Base-by-base conservation (phyloP, 1,140 invertebrate species). In the Melipona quadrifasciata region DNA sequence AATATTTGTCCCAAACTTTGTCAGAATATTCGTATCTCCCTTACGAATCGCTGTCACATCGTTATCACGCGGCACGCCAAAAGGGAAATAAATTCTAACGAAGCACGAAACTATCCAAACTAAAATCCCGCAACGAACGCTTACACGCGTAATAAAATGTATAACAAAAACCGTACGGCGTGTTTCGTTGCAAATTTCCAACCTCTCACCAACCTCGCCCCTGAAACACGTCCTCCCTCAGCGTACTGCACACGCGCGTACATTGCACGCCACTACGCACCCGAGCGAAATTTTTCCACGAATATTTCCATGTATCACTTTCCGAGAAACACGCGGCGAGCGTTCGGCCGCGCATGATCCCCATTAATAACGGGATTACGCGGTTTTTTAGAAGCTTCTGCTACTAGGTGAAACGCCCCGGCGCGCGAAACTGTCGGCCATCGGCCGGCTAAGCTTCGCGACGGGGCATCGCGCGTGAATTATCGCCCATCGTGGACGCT, bases 281-380 rank as follows among this genome's bases (percentile, higher is more conserved):
- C 16, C 8, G 16, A 27, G 10, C 47, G 2, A 72, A 74, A 27
- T 55, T 47, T 74, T 67, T 71, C 70, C 80, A 24, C 74, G 67
- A 51, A 27, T 27, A 39, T 80, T 39, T 14, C 78, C 65, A 47
- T 83, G 72, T 76, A 88, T 88, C 87, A 87, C 68, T 80, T 75
- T 61, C 64, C 79, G n/a, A 19, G 70, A 21, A 10, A 87, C 78
- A 79, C 72, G 61, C 68, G 61, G 55, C 68, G 68, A 53, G 55
- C 58, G 61, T 68, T 74, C 73, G 72, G 47, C 67, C 76, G 70
- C 64, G 87, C 84, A 70, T 77, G 87, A 65, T 82, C 67, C 87
- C 81, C 88, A 89, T 89, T 89, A 89, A 89, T 89, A 89, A 89
- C 72, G 58, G 79, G 87, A 89, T 89, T 89, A 89, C 87, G 75